phyloP scores from a whole-genome alignment of 2,888 invertebrate species.

The Endotricha flammealis region DNA sequence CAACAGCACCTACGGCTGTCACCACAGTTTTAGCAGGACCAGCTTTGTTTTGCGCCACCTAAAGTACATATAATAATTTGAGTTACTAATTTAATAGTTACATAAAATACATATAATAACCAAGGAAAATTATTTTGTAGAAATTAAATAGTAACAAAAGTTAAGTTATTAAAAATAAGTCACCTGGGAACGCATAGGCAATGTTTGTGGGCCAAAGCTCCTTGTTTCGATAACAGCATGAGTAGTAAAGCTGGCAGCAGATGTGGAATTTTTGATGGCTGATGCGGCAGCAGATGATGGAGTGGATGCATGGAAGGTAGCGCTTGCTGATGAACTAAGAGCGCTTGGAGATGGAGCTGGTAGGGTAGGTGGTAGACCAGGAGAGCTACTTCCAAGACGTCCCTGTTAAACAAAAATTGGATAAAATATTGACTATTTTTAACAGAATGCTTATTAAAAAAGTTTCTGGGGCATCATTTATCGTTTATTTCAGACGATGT shows the following conservation, averaged over 20 bases:
- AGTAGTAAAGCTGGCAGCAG: constrained; percentile 78
- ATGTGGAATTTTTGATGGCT: constrained; percentile 77
- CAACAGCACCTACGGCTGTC: constrained; percentile 74
- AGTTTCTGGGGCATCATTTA: too few species aligned
- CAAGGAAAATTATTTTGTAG: constrained; percentile 1
- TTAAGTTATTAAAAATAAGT: constrained; percentile 3
- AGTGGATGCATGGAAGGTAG: constrained; percentile 72
- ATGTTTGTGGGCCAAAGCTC: constrained; percentile 69
- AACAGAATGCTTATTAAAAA: too few species aligned
- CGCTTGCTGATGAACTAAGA: constrained; percentile 81
- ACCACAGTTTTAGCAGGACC: constrained; percentile 69
- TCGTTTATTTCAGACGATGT: too few species aligned
- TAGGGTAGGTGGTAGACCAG: constrained; percentile 84
- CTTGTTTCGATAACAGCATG: constrained; percentile 69
- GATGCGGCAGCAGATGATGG: constrained; percentile 49
- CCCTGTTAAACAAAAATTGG: constrained; percentile 37
- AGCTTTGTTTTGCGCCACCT: constrained; percentile 66
- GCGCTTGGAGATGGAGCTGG: constrained; percentile 85
- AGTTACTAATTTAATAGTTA: too few species aligned
- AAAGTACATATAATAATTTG: too few species aligned
- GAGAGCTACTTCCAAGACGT: constrained; percentile 68
- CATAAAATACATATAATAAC: too few species aligned
- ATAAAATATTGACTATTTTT: constrained; percentile 10
- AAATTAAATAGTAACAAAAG: neutral
- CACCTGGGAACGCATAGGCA: constrained; percentile 72